Evolutionary conservation across 2,888 invertebrate species (phyloP).

Genomic region (Acanthoscelides obtectus): DNA sequence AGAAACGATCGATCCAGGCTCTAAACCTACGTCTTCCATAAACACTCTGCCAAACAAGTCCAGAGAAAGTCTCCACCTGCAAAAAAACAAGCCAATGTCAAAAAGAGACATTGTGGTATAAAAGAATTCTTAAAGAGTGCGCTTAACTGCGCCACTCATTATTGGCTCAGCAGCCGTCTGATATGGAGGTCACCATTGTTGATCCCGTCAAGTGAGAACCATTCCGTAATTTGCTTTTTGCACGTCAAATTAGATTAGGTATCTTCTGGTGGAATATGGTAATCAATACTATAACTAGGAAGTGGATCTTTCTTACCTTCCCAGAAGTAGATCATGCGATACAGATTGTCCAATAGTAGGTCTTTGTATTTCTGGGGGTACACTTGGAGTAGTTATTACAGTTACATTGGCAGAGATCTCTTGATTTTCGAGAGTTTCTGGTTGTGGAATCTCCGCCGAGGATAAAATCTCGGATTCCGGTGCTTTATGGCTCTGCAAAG

Average conservation of each 20-base stretch:
- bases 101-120: too few species aligned
- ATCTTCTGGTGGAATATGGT: too few species aligned
- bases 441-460: conserved; percentile 52
- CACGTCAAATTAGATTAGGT: too few species aligned
- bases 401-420: conserved; percentile 81
- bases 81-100: conserved; percentile 38
- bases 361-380: conserved; percentile 37
- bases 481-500: conserved; percentile 24
- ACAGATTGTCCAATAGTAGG: conserved; percentile 73
- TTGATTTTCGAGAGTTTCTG: conserved; percentile 65
- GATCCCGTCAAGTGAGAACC: too few species aligned
- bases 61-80: conserved; percentile 89
- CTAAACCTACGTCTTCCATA: conserved; percentile 95
- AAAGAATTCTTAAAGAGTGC: too few species aligned
- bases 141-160: too few species aligned
- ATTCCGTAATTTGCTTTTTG: too few species aligned
- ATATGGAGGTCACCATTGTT: too few species aligned
- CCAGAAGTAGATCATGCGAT: conserved; percentile 82
- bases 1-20: conserved; percentile 93
- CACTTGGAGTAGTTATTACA: conserved; percentile 68
- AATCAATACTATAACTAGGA: too few species aligned
- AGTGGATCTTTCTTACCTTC: neutral
- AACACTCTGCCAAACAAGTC: conserved; percentile 95
- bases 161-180: too few species aligned
- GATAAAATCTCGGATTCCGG: conserved; percentile 38